Percentiles rank a stretch among this genome's conserved stretches.
These are phyloP conservation scores for Crocallis elinguaria DNA, from an alignment of 2,888 invertebrate genomes.

Conservation along the genomic window DNA sequence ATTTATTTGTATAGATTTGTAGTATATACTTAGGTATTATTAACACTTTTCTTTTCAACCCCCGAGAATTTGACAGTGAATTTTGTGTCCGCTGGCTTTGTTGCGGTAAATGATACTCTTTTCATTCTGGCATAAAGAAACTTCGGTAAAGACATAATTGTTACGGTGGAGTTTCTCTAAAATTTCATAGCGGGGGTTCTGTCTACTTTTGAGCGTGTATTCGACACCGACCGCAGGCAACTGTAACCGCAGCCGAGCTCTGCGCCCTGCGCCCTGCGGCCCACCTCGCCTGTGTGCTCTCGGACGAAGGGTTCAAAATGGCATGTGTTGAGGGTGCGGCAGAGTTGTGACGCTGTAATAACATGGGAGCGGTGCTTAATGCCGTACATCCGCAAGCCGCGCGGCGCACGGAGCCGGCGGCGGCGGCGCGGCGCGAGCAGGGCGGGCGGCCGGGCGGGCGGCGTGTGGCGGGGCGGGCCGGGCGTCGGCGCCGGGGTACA, in stretches of 20 bases:
- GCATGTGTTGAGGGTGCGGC: not conserved
- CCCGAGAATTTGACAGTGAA: not conserved
- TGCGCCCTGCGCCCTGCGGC: not conserved
- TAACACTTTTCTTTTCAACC: not conserved
- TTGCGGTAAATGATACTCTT: not conserved
- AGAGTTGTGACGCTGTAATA: constrained; percentile 41
- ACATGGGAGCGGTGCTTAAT: constrained; percentile 56
- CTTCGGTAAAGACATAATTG: constrained; percentile 13
- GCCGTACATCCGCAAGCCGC: constrained; percentile 55
- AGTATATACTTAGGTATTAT: no score
- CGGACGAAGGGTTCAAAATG: not conserved
- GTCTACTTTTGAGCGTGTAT: constrained; percentile 45
- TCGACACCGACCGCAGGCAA: constrained; percentile 46
- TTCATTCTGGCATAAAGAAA: constrained; percentile 1
- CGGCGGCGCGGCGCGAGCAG: not conserved
- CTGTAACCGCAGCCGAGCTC: constrained; percentile 37
- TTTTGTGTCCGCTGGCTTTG: not conserved
- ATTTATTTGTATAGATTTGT: no score
- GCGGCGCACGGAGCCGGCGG: not conserved
- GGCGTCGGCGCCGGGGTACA: no score
- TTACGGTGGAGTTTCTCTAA: constrained; percentile 29
- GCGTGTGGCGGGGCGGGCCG: no score
- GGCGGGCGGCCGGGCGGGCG: no score
- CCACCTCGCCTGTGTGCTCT: not conserved
- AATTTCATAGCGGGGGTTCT: constrained; percentile 39